Evolutionary conservation across 2,797 vertebrate species (phyloP).

Genomic region (Micromesistius poutassou): DNA sequence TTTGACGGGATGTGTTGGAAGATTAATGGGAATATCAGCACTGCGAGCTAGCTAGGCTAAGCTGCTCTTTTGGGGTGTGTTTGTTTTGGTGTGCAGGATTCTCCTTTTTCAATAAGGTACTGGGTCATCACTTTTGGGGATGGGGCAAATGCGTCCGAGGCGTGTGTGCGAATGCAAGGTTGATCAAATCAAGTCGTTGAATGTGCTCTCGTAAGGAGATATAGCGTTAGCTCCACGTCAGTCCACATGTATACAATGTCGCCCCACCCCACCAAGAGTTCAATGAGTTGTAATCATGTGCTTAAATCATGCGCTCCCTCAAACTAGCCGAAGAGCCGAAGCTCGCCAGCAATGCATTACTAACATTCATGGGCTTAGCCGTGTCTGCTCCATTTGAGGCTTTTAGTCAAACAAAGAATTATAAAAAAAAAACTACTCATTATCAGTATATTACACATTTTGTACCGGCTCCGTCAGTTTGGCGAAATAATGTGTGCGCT

Average conservation of each 20-base stretch:
- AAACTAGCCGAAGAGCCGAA: conserved; percentile 42
- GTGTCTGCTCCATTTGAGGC: background rate
- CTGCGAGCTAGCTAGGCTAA: conserved; percentile 54
- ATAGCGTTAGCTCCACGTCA: background rate
- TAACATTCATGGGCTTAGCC: background rate
- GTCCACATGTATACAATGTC: conserved; percentile 39
- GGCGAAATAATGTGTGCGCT: background rate
- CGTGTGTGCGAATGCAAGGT: background rate
- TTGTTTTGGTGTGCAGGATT: conserved; percentile 50
- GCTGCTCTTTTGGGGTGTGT: conserved; percentile 45
- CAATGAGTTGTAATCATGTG: conserved; percentile 22
- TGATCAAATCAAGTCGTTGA: background rate
- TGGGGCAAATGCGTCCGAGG: background rate
- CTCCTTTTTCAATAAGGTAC: conserved; percentile 30
- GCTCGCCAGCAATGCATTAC: conserved; percentile 34
- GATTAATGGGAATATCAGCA: conserved; percentile 6
- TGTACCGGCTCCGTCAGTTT: background rate
- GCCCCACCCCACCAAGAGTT: conserved; percentile 12
- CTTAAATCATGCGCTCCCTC: conserved; percentile 44
- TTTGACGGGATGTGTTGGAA: background rate
- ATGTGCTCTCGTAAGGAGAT: background rate
- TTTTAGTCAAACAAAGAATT: background rate
- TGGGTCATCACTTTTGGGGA: conserved; percentile 19
- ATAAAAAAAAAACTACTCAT: background rate
- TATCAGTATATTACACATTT: background rate